Evolutionary conservation across 2,797 vertebrate genomes (phyloP).

Genomic region (Chromobotia macracanthus): DNA sequence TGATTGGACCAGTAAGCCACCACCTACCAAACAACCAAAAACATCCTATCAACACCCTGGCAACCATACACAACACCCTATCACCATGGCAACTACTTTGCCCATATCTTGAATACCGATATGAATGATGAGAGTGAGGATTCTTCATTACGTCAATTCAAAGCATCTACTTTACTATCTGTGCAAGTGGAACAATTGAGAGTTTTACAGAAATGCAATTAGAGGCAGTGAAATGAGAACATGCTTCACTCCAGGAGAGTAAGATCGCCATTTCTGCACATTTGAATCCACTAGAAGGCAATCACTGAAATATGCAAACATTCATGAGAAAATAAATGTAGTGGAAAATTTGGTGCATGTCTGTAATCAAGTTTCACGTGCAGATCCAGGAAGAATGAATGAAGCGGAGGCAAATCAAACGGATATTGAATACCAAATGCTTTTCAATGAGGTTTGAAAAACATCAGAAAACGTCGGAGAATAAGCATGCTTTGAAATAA

Average conservation of each 20-base stretch:
- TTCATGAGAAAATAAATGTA: constrained; percentile 79
- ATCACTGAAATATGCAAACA: constrained; percentile 76
- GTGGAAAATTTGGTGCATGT: constrained; percentile 73
- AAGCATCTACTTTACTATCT: constrained; percentile 49
- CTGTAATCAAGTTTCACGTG: constrained; percentile 74
- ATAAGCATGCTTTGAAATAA: constrained; percentile 3
- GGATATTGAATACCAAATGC: constrained; percentile 36
- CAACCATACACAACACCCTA: neutral
- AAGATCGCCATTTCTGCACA: constrained; percentile 64
- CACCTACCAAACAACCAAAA: neutral
- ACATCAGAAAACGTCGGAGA: neutral
- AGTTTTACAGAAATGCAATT: constrained; percentile 60
- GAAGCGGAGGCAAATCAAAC: constrained; percentile 14
- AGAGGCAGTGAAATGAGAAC: constrained; percentile 57
- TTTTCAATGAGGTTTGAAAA: constrained; percentile 43
- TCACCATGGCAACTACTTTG: neutral
- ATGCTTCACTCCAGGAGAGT: constrained; percentile 53
- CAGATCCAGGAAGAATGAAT: constrained; percentile 63
- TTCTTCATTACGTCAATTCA: constrained; percentile 10
- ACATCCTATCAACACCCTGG: neutral
- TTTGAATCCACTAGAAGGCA: constrained; percentile 72
- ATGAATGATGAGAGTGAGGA: constrained; percentile 20
- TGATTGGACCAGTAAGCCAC: neutral
- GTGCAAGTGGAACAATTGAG: constrained; percentile 58
- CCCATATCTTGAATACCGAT: constrained; percentile 6